These are phyloP conservation scores for Pristionchus maxplancki DNA, from an alignment of 2,888 invertebrate species.

Conservation along the genomic window DNA sequence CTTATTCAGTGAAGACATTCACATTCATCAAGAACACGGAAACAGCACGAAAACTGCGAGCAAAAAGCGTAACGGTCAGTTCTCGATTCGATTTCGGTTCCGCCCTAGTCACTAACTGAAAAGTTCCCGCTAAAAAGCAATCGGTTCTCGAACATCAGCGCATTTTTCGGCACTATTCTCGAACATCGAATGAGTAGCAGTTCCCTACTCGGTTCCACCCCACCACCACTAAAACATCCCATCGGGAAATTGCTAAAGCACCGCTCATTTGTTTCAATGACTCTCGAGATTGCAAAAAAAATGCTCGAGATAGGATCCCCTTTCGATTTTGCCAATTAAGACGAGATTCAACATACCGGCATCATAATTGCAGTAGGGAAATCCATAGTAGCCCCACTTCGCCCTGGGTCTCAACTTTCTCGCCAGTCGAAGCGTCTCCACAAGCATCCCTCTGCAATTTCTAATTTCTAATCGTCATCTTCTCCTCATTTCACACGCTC, in stretches of 20 bases:
- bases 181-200: not conserved
- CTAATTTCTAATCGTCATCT: not conserved
- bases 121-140: not conserved
- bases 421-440: conserved; percentile 57
- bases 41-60: not conserved
- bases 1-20: too few relatives aligned
- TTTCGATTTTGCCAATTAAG: too few relatives aligned
- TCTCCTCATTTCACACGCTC: too few relatives aligned
- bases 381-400: conserved; percentile 63
- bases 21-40: not conserved
- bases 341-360: too few relatives aligned
- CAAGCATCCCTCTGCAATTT: not conserved
- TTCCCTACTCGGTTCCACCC: not conserved
- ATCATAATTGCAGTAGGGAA: conserved; percentile 61
- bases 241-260: not conserved
- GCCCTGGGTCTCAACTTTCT: conserved; percentile 59
- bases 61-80: conserved; percentile 6
- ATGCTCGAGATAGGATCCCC: too few relatives aligned
- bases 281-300: too few relatives aligned
- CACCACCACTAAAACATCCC: not conserved
- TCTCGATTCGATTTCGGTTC: not conserved
- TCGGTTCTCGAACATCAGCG: not conserved
- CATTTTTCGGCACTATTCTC: not conserved
- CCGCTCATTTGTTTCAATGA: too few relatives aligned
- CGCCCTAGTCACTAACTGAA: not conserved